phyloP scores from a whole-genome alignment of 2,113 vertebrate species.

The Fukomys damarensis region DNA sequence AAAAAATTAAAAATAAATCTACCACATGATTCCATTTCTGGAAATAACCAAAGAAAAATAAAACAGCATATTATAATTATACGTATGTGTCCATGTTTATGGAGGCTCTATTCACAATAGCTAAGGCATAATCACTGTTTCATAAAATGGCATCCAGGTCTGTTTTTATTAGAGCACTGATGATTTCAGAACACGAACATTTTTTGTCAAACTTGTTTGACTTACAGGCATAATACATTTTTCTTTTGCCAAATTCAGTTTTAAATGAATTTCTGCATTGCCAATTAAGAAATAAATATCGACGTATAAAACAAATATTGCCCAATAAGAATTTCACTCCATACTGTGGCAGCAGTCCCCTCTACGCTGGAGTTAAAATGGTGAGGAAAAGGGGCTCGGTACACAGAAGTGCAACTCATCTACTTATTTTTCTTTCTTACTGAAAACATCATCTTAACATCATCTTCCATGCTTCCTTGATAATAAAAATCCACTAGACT shows the following conservation, averaged over 20 bases:
- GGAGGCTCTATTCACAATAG: neutral
- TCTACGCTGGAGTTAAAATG: neutral
- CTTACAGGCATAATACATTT: neutral
- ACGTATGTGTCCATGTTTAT: neutral
- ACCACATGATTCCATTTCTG: neutral
- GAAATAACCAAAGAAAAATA: neutral
- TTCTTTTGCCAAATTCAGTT: neutral
- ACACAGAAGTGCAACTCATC: neutral
- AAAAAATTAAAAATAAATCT: neutral
- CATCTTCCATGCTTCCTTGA: neutral
- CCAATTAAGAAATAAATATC: neutral
- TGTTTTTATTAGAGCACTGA: neutral
- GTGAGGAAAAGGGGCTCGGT: neutral
- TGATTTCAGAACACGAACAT: neutral
- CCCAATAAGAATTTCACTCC: neutral
- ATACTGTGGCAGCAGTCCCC: accelerated
- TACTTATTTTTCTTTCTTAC: neutral
- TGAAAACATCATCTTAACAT: neutral
- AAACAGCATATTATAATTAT: neutral
- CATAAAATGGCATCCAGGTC: neutral
- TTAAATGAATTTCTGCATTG: neutral
- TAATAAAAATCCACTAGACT: neutral
- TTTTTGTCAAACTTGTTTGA: neutral
- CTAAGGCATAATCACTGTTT: neutral
- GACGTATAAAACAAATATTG: neutral